Evolutionary conservation across 1,140 invertebrate species (phyloP).

Genomic region (Drosophila willistoni): DNA sequence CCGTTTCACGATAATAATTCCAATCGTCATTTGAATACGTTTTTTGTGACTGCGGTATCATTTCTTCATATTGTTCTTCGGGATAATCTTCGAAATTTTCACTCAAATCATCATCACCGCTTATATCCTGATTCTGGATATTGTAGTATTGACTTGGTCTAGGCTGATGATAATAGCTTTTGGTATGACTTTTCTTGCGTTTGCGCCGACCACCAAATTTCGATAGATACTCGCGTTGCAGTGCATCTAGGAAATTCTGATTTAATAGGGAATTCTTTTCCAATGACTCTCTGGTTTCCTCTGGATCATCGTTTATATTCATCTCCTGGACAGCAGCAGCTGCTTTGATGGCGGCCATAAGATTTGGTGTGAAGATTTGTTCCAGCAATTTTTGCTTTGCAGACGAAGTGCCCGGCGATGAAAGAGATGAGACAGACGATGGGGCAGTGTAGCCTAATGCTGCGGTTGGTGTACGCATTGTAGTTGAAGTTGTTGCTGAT

Average conservation of each 20-base stretch:
- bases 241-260: slow-evolving; percentile 63
- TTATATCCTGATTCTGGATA: slow-evolving; percentile 10
- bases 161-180: not conserved
- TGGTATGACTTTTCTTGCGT: slow-evolving; percentile 56
- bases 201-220: slow-evolving; percentile 53
- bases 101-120: slow-evolving; percentile 27
- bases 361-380: slow-evolving; percentile 59
- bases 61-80: slow-evolving; percentile 37
- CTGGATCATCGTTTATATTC: not conserved
- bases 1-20: slow-evolving; percentile 26
- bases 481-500: slow-evolving; percentile 26
- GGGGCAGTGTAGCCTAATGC: not conserved
- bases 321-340: slow-evolving; percentile 14
- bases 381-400: slow-evolving; percentile 53
- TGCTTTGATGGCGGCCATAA: slow-evolving; percentile 42
- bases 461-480: slow-evolving; percentile 27
- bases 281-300: slow-evolving; percentile 32
- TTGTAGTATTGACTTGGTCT: slow-evolving; percentile 25
- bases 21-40: slow-evolving; percentile 21
- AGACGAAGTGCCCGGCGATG: not conserved
- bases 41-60: slow-evolving; percentile 13
- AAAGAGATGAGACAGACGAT: not conserved
- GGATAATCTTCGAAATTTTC: slow-evolving; percentile 50
- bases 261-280: slow-evolving; percentile 61
- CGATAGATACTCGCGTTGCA: slow-evolving; percentile 61